phyloP scores from a whole-genome alignment of 2,113 vertebrate genomes.

The Phrynosoma blainvillii region DNA sequence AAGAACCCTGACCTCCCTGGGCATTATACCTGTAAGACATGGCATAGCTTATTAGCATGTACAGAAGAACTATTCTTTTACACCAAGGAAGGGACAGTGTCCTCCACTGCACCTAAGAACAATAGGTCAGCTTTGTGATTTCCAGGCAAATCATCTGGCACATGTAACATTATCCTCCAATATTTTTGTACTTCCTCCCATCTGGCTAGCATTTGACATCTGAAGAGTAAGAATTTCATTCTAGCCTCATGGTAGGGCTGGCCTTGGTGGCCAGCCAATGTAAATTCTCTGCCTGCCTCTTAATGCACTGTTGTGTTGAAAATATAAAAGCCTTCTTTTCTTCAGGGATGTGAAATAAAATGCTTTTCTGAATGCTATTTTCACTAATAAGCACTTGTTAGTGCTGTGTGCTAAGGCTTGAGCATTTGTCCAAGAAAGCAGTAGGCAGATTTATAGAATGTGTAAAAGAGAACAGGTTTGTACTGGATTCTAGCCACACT shows the following conservation, averaged over 20 bases:
- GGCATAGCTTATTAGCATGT: background rate
- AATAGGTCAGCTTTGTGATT: background rate
- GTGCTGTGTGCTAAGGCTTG: background rate
- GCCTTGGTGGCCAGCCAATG: constrained; percentile 3
- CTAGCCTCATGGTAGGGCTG: background rate
- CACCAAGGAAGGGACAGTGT: background rate
- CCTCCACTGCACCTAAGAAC: background rate
- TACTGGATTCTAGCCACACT: constrained; percentile 10
- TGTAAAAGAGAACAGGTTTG: constrained; percentile 8
- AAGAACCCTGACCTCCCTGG: background rate
- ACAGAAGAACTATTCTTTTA: too few relatives aligned
- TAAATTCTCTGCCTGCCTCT: constrained; percentile 16
- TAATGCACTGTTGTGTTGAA: constrained; percentile 23
- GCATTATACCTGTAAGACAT: background rate
- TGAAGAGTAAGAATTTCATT: background rate
- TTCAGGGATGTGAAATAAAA: constrained; percentile 15
- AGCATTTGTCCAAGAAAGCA: background rate
- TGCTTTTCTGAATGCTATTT: background rate
- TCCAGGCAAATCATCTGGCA: background rate
- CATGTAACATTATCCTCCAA: background rate
- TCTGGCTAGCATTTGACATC: too few relatives aligned
- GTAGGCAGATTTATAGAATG: constrained; percentile 40
- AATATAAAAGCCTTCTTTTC: constrained; percentile 9
- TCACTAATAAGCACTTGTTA: constrained; percentile 23
- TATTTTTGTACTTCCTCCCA: too few relatives aligned